phyloP scores from a whole-genome alignment of 2,888 invertebrate genomes.

The Rhimphoctona megacephalus region DNA sequence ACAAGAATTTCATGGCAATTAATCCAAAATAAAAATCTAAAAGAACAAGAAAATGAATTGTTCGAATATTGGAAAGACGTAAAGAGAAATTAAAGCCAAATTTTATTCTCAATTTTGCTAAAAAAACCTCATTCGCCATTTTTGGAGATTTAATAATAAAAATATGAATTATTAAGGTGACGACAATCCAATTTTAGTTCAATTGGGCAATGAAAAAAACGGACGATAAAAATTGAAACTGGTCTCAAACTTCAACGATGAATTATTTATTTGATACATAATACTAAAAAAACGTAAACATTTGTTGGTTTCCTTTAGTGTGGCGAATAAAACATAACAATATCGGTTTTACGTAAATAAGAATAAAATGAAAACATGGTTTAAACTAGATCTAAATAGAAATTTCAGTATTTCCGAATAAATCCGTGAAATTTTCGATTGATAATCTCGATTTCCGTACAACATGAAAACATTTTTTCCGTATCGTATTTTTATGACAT shows the following conservation, averaged over 20 bases:
- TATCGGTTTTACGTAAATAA: conserved; percentile 42
- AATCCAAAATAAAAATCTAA: too few relatives aligned
- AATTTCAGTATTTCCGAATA: conserved; percentile 21
- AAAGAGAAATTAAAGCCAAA: too few relatives aligned
- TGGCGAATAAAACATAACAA: conserved; percentile 55
- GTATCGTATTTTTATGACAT: neutral
- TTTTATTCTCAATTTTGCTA: too few relatives aligned
- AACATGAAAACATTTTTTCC: neutral
- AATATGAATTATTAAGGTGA: neutral
- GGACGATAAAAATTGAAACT: neutral
- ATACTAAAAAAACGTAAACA: conserved; percentile 56
- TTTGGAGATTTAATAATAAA: neutral
- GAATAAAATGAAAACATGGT: conserved; percentile 55
- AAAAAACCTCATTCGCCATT: neutral
- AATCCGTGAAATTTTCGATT: conserved; percentile 43
- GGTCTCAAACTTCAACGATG: conserved; percentile 45
- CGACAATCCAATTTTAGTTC: too few relatives aligned
- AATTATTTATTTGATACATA: conserved; percentile 58
- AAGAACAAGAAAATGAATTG: too few relatives aligned
- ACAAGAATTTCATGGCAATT: too few relatives aligned
- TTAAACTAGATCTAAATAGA: conserved; percentile 51
- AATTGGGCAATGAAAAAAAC: neutral
- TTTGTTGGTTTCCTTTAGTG: conserved; percentile 15
- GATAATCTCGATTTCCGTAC: conserved; percentile 11
- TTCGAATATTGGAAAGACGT: too few relatives aligned